Conservation (phyloP, 2,888 invertebrate genomes). For the Melanophora roralis region DNA sequence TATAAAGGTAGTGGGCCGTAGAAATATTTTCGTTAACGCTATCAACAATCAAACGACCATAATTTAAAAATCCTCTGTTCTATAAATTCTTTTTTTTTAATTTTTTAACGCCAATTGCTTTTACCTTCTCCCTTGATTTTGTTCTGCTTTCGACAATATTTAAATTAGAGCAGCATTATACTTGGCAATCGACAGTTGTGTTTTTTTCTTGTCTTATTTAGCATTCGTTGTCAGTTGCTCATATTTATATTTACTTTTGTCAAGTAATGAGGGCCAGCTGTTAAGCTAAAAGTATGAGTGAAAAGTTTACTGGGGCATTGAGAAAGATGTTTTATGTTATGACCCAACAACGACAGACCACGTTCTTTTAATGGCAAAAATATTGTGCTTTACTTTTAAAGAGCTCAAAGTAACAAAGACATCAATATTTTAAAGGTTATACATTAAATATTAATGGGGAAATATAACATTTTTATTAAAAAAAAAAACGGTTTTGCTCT, state of each 20-base stretch:
- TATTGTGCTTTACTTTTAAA: constrained; percentile 16
- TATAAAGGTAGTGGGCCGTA: neutral
- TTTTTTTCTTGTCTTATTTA: constrained; percentile 22
- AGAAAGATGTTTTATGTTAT: constrained; percentile 22
- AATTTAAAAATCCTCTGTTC: constrained; percentile 48
- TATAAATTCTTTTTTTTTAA: neutral
- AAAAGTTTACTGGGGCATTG: neutral
- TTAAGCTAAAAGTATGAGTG: neutral
- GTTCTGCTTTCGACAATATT: constrained; percentile 18
- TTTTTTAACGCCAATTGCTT: constrained; percentile 18
- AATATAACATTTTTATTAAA: constrained; percentile 3
- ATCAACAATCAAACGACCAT: constrained; percentile 29
- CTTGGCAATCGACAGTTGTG: constrained; percentile 55
- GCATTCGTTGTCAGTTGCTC: constrained; percentile 43
- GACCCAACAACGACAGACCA: neutral
- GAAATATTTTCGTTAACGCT: neutral
- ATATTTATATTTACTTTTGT: constrained; percentile 50
- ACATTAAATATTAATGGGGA: neutral
- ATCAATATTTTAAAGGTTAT: neutral
- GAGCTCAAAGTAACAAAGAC: neutral
- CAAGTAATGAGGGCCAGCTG: constrained; percentile 30
- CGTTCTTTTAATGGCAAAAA: constrained; percentile 7
- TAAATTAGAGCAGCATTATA: constrained; percentile 58
- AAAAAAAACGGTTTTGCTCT: neutral
- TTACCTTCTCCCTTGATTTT: constrained; percentile 5